These are phyloP conservation scores for Rhynchonycteris naso DNA, from an alignment of 2,797 vertebrate genomes.

Conservation along the genomic window DNA sequence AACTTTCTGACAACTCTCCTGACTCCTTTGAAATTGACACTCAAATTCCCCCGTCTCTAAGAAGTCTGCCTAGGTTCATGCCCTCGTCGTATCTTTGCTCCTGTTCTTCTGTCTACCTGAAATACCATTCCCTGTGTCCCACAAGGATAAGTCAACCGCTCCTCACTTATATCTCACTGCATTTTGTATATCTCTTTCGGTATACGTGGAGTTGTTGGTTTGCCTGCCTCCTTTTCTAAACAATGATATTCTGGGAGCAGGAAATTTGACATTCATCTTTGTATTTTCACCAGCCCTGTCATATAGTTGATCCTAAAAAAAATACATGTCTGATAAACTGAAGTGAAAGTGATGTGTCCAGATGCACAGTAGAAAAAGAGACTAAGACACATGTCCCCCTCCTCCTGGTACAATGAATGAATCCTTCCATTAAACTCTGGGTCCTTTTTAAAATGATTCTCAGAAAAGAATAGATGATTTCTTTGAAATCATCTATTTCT, in stretches of 20 bases:
- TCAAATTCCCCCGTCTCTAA: neutral
- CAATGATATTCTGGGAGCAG: neutral
- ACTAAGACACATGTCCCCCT: neutral
- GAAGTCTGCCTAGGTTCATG: neutral
- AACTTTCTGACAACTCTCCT: neutral
- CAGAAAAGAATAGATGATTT: neutral
- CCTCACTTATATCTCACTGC: neutral
- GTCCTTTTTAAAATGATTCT: slow-evolving; percentile 46
- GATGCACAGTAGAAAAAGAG: neutral
- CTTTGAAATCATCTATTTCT: neutral
- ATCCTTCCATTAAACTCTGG: slow-evolving; percentile 11
- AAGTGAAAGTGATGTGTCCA: neutral
- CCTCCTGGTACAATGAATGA: neutral
- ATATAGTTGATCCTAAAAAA: slow-evolving; percentile 7
- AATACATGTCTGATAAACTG: neutral
- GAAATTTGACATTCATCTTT: neutral
- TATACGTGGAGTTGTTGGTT: neutral
- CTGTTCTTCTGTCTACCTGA: neutral
- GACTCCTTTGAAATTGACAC: neutral
- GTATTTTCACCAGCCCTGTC: neutral
- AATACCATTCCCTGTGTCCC: neutral
- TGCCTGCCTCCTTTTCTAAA: neutral
- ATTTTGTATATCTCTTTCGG: neutral
- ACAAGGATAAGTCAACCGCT: neutral
- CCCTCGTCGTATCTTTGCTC: neutral